Base-by-base conservation (phyloP, 2,888 invertebrate genomes). In the Synanthedon myopaeformis region DNA sequence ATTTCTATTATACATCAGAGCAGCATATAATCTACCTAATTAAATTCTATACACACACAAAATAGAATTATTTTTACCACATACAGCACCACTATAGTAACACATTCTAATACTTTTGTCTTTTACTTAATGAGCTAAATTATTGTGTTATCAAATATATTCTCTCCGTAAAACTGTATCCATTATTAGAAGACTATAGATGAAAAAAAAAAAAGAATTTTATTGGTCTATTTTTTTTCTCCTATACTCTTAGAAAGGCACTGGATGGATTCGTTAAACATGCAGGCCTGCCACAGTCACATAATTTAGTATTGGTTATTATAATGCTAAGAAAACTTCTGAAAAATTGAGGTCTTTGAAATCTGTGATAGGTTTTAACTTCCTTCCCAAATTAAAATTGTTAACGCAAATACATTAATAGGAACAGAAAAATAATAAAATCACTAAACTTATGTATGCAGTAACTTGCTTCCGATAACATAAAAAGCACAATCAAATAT, bases 111-210 rank as follows among this genome's bases (percentile, higher is more conserved):
- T 56, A 51, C 17, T 54, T 35, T 35, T 49, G 42, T 54, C 12
- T 49, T 28, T 54, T 51, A 19, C 41, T 45, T 54, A 52, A 19
- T 17, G 53, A 49, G 49, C 19, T 17, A 57, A 56, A 57, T 53
- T 54, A 59, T 59, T 62, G 63, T 60, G 66, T 78, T 35, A 76
- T 76, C 71, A 75, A 76, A 76, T 76, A 77, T 76, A 76, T 61
- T 58, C 56, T 69, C 59, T 67, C 63, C 64, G 59, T 71, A 69
- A 73, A 73, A 52, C 54, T 53, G 52, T 54, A 52, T 51, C 51
- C 41, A 23, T 41, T 35, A 13, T 42, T 53, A 42, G 10, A 35
- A 35, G 35, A 35, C 10, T 10, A 35, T 55, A 35, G 50, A 52
- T 51, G 48, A 49, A 53, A 52, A 52, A 53, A 42, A n/a, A 45